Conservation (phyloP, 2,113 vertebrate species). For the Sander vitreus region DNA sequence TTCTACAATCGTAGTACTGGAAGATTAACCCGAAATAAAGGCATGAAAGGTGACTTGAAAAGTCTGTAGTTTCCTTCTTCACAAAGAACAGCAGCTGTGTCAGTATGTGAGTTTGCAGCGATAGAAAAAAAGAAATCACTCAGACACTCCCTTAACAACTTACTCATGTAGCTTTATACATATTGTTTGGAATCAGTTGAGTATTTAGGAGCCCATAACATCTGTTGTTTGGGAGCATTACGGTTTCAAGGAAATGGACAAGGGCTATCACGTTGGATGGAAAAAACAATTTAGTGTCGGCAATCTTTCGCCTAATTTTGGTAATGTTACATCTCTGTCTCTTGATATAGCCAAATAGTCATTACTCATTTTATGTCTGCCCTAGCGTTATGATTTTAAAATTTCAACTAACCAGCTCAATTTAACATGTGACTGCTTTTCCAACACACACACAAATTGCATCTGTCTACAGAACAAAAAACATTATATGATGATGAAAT, state of each 20-base stretch:
- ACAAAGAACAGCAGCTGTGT: slow-evolving; percentile 6
- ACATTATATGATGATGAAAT: not conserved
- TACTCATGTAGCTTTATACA: not conserved
- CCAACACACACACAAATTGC: too few relatives aligned
- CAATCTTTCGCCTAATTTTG: not conserved
- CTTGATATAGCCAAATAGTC: not conserved
- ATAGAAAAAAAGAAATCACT: too few relatives aligned
- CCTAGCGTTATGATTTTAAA: not conserved
- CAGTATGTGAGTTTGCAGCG: not conserved
- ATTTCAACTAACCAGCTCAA: not conserved
- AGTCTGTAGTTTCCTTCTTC: not conserved
- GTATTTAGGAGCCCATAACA: not conserved
- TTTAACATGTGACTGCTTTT: not conserved
- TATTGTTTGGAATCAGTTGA: not conserved
- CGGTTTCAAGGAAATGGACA: not conserved
- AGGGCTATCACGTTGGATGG: not conserved
- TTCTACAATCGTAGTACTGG: not conserved
- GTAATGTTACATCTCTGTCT: not conserved
- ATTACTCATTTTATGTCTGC: not conserved
- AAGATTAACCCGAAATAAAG: not conserved
- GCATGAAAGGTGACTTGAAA: not conserved
- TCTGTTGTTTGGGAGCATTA: not conserved
- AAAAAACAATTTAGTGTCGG: not conserved
- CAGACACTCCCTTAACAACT: not conserved
- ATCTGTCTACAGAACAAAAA: not conserved